Percentiles rank a stretch among this genome's conserved stretches.
Conservation (phyloP, 2,113 vertebrate species). For the Eudyptes chrysolophus region DNA sequence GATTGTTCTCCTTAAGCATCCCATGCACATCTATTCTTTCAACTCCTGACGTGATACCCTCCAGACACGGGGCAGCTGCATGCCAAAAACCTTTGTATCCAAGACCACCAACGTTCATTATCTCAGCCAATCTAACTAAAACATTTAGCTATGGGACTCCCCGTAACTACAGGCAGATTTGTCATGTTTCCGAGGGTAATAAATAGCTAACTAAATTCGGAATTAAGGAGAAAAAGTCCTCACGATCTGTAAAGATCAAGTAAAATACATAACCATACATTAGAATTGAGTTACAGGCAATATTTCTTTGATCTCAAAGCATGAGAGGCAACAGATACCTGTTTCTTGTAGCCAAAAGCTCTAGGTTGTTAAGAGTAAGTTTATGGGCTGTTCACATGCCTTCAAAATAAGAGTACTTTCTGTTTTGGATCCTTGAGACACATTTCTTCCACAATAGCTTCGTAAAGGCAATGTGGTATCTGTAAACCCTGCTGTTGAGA, state of each 20-base stretch:
- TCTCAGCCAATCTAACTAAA: neutral
- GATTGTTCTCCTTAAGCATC: neutral
- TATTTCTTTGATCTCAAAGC: neutral
- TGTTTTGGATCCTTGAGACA: neutral
- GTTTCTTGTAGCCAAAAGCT: neutral
- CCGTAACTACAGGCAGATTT: neutral
- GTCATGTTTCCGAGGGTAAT: neutral
- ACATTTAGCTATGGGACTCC: neutral
- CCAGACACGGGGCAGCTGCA: neutral
- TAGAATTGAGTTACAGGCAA: neutral
- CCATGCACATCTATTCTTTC: neutral
- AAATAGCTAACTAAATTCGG: fast-evolving
- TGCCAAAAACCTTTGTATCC: neutral
- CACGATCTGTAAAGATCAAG: neutral
- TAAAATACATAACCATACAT: neutral
- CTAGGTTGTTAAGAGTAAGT: neutral
- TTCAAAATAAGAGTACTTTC: neutral
- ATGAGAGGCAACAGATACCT: neutral
- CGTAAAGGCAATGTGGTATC: fast-evolving
- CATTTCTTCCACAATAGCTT: neutral
- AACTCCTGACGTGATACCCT: neutral
- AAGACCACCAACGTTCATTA: neutral
- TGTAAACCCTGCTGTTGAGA: neutral
- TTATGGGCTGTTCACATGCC: neutral
- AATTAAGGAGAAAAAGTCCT: neutral